phyloP scores from a whole-genome alignment of 2,113 vertebrate genomes.

The Synodontis membranacea region DNA sequence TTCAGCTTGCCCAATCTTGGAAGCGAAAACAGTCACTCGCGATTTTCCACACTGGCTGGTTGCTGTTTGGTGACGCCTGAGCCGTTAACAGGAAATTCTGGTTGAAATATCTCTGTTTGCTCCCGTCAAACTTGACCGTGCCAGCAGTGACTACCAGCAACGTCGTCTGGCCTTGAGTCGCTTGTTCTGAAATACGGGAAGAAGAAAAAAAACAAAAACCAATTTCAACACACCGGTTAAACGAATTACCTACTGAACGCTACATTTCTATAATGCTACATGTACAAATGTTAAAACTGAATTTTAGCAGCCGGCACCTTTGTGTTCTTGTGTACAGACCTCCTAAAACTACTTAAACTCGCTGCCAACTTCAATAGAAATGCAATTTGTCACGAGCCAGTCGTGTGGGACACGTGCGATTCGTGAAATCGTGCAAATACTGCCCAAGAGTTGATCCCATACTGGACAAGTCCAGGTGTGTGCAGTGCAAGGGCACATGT shows the following conservation, averaged over 20 bases:
- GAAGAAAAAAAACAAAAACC: constrained; percentile 39
- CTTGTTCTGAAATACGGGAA: constrained; percentile 81
- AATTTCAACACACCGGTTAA: not conserved
- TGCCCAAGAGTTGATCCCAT: not conserved
- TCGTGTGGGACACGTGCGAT: not conserved
- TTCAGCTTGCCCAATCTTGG: constrained; percentile 90
- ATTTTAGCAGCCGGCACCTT: not conserved
- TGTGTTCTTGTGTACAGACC: not conserved
- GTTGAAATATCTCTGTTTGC: constrained; percentile 92
- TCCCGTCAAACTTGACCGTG: constrained; percentile 93
- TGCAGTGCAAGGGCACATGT: not conserved
- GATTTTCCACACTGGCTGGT: constrained; percentile 92
- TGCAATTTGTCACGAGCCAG: not conserved
- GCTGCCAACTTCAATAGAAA: not conserved
- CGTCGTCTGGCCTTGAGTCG: constrained; percentile 92
- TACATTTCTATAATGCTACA: not conserved
- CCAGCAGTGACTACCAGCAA: constrained; percentile 91
- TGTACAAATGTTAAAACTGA: not conserved
- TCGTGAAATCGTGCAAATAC: not conserved
- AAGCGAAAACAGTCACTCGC: constrained; percentile 97
- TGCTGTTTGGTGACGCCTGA: constrained; percentile 85
- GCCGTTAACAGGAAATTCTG: constrained; percentile 94
- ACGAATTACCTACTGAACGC: not conserved
- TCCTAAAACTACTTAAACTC: not conserved
- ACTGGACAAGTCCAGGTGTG: not conserved